Percentiles rank a stretch among this genome's conserved stretches.
Evolutionary conservation across 1,140 invertebrate species (phyloP).

Genomic region (Eupeodes corollae): DNA sequence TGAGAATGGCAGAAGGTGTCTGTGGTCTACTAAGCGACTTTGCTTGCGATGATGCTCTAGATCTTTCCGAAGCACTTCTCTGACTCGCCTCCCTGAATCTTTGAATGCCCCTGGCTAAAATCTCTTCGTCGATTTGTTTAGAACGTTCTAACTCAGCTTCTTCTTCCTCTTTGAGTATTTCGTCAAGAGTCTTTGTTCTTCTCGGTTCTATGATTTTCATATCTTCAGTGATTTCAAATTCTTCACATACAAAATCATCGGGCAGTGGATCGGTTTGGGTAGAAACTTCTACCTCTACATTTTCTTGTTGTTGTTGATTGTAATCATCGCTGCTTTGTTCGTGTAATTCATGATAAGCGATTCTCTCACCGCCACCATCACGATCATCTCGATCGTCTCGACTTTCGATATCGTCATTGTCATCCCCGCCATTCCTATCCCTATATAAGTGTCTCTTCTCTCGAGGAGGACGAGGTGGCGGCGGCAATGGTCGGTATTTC

Average conservation of each 20-base stretch:
- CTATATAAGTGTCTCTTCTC: slow-evolving; percentile 37
- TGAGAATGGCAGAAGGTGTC: slow-evolving; percentile 47
- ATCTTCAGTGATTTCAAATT: slow-evolving; percentile 44
- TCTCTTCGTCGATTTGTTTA: slow-evolving; percentile 31
- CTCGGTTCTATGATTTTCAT: slow-evolving; percentile 31
- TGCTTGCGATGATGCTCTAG: slow-evolving; percentile 41
- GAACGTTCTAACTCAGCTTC: slow-evolving; percentile 18
- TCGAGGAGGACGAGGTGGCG: slow-evolving; percentile 64
- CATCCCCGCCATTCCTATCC: slow-evolving; percentile 27
- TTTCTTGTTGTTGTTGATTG: slow-evolving; percentile 5
- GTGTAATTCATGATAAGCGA: slow-evolving; percentile 20
- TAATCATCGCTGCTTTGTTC: slow-evolving; percentile 10
- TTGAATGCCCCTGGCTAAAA: slow-evolving; percentile 33
- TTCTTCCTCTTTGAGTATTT: slow-evolving; percentile 22
- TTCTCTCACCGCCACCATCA: slow-evolving; percentile 29
- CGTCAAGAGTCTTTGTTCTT: slow-evolving; percentile 26
- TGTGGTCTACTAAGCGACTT: slow-evolving; percentile 42
- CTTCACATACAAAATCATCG: slow-evolving; percentile 61
- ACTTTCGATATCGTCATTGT: slow-evolving; percentile 23
- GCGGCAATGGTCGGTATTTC: slow-evolving; percentile 66
- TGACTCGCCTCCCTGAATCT: slow-evolving; percentile 41
- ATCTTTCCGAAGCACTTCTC: slow-evolving; percentile 42
- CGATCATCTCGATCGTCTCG: slow-evolving; percentile 2
- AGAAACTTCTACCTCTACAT: slow-evolving; percentile 54
- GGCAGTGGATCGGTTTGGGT: slow-evolving; percentile 72